Evolutionary conservation across 2,888 invertebrate species (phyloP), one percentile per base, ranked within the genome.

Genomic region (Xestia xanthographa): DNA sequence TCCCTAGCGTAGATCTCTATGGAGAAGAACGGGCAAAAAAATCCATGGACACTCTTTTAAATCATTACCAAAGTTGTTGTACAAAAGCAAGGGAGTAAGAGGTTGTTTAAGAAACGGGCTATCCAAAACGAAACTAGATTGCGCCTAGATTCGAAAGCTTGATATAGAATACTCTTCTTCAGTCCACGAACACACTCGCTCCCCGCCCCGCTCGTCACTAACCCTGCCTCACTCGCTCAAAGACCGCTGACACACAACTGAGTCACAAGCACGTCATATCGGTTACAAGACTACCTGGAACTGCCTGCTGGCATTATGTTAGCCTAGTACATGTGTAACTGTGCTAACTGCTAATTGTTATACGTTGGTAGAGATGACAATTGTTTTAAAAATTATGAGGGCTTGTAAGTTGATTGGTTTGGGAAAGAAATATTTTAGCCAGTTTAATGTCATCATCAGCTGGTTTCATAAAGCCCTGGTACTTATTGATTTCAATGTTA

Each of bases 191-290:
- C n/a, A 20, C 26, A 22, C 5, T 11, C n/a, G 53, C 53, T 53
- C 5, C 11, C 72, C 89, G 86, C 85, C 86, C 79, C 77, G 87
- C 88, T 83, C 66, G 22, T 77, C 72, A 82, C 75, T 11, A 20
- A 43, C 34, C 45, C 5, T 43, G 1, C 65, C n/a, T n/a, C n/a
- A n/a, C 22, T 62, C 38, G 70, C 85, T 50, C 43, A 71, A 84
- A 82, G 74, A 85, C 66, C 45, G 90, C 91, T 91, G 91, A 91
- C 89, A 81, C 87, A 82, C 68, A 80, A 83, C 81, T 87, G 88
- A 89, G 73, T 90, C 83, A 88, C 76, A 72, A 79, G 70, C 79
- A 79, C 72, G 41, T 67, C 83, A 84, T 79, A 87, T 88, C 87
- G 76, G 63, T 85, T 87, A 82, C 88, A 81, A 71, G 74, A 88